Conservation (phyloP, 1,140 invertebrate genomes). For the Drosophila pandora region DNA sequence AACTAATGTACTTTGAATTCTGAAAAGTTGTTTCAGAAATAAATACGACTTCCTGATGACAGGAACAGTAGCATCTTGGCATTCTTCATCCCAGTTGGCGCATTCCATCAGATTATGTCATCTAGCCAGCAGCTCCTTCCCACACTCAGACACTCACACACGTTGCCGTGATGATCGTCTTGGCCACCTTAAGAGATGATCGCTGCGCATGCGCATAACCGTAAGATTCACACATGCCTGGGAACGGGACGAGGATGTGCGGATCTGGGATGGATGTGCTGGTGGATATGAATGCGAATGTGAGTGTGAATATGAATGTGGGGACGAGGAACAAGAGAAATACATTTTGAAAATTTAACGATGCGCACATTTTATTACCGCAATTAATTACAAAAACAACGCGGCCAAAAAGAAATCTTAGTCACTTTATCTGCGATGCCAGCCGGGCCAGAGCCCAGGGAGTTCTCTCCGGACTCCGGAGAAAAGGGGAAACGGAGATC, state of each 20-base stretch:
- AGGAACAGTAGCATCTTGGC: constrained; percentile 20
- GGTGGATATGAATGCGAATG: constrained; percentile 12
- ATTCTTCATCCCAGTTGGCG: constrained; percentile 1
- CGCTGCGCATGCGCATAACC: constrained; percentile 57
- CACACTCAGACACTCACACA: constrained; percentile 14
- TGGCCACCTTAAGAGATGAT: constrained; percentile 29
- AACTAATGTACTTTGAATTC: too few relatives aligned
- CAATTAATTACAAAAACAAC: constrained; percentile 83
- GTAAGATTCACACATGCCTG: constrained; percentile 72
- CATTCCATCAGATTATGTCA: constrained; percentile 50
- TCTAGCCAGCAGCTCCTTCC: constrained; percentile 18
- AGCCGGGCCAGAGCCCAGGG: constrained; percentile 5
- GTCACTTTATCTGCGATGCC: constrained; percentile 57
- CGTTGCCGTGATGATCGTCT: constrained; percentile 16
- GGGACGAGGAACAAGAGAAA: constrained; percentile 59
- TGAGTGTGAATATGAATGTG: constrained; percentile 20
- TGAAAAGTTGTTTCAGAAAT: not conserved
- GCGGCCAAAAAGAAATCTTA: constrained; percentile 64
- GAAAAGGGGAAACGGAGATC: constrained; percentile 14
- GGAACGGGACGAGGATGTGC: constrained; percentile 34
- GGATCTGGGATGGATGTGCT: constrained; percentile 7
- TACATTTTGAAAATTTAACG: constrained; percentile 82
- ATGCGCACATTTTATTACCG: constrained; percentile 82
- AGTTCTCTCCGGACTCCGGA: constrained; percentile 3
- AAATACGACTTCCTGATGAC: not conserved